Evolutionary conservation across 2,888 invertebrate species (phyloP).

Genomic region (Drosophila demipolita): DNA sequence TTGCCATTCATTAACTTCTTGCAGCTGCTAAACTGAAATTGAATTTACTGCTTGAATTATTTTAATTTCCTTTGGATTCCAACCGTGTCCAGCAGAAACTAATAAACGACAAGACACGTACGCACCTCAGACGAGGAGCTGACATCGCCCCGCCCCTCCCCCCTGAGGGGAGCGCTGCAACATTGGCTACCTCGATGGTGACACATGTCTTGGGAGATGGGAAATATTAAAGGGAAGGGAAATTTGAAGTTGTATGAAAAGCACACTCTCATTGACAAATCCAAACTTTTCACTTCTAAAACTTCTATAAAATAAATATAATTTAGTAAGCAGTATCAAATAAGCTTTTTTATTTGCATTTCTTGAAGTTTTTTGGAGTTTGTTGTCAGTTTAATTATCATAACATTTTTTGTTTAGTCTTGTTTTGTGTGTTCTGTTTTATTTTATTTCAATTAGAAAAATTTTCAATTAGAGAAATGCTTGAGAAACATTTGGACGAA

Average conservation of each 20-base stretch:
- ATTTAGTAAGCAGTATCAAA: background rate
- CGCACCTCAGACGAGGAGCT: slow-evolving; percentile 48
- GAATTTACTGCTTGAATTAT: slow-evolving; percentile 70
- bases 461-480: slow-evolving; percentile 19
- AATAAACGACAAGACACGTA: slow-evolving; percentile 69
- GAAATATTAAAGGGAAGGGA: slow-evolving; percentile 18
- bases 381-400: slow-evolving; percentile 6
- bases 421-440: background rate
- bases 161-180: slow-evolving; percentile 23
- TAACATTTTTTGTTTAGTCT: background rate
- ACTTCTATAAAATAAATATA: background rate
- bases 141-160: slow-evolving; percentile 9
- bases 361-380: background rate
- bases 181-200: slow-evolving; percentile 29
- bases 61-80: slow-evolving; percentile 70
- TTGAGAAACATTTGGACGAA: slow-evolving; percentile 31
- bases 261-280: background rate
- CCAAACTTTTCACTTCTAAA: background rate
- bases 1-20: slow-evolving; percentile 24
- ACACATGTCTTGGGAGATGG: slow-evolving; percentile 32
- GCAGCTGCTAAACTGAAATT: slow-evolving; percentile 60
- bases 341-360: background rate
- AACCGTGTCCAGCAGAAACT: slow-evolving; percentile 64
- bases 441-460: background rate
- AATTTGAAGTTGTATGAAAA: slow-evolving; percentile 29